phyloP scores from a whole-genome alignment of 35 echinoderm and acorn worm species.

The Eucidaris tribuloides region DNA sequence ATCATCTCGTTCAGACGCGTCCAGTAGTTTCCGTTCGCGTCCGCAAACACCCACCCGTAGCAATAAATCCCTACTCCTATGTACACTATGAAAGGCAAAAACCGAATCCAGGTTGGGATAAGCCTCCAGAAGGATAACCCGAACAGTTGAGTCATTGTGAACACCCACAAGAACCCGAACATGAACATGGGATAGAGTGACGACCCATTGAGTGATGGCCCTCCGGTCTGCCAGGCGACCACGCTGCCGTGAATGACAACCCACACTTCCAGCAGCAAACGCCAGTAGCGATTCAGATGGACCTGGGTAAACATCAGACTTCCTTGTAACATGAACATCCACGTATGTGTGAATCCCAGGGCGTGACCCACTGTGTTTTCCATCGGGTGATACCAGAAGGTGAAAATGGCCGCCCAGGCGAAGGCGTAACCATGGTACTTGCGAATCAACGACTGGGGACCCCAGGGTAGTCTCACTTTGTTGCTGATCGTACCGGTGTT shows the following conservation, averaged over 20 bases:
- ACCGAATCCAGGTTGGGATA: slow-evolving; percentile 37
- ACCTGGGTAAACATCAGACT: slow-evolving; percentile 90
- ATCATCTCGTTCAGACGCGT: slow-evolving; percentile 63
- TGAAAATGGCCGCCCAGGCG: slow-evolving; percentile 90
- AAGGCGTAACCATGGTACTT: slow-evolving; percentile 95
- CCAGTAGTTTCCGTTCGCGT: slow-evolving; percentile 61
- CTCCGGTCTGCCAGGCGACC: slow-evolving; percentile 83
- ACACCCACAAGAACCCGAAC: slow-evolving; percentile 88
- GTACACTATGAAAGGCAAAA: slow-evolving; percentile 55
- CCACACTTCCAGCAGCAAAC: slow-evolving; percentile 68
- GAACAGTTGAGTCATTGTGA: slow-evolving; percentile 81
- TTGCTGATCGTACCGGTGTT: slow-evolving; percentile 53
- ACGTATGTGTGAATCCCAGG: slow-evolving; percentile 76
- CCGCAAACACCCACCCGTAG: slow-evolving; percentile 47
- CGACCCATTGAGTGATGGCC: slow-evolving; percentile 56
- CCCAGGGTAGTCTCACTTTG: slow-evolving; percentile 47
- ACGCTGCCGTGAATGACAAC: slow-evolving; percentile 73
- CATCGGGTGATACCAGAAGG: slow-evolving; percentile 98
- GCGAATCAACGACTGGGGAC: slow-evolving; percentile 57
- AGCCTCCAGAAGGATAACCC: slow-evolving; percentile 79
- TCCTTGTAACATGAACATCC: slow-evolving; percentile 86
- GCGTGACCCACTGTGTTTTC: slow-evolving; percentile 88
- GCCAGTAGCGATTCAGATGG: slow-evolving; percentile 89
- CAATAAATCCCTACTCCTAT: slow-evolving; percentile 28
- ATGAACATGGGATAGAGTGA: slow-evolving; percentile 86